phyloP scores from a whole-genome alignment of 2,113 vertebrate species.

The Gymnobelideus leadbeateri region DNA sequence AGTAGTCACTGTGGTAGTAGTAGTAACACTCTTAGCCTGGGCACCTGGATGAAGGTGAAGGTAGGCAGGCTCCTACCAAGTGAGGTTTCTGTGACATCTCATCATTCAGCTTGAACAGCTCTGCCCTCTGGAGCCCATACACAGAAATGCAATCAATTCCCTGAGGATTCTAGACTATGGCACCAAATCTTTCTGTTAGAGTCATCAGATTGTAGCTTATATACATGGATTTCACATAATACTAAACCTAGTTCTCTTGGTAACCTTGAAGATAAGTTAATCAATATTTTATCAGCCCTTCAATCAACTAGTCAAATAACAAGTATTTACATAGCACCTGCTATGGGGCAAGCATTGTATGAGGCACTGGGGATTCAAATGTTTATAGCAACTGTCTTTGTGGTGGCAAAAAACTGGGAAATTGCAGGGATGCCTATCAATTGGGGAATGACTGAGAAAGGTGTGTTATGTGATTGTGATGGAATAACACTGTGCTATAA shows the following conservation, averaged over 20 bases:
- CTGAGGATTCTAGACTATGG: neutral
- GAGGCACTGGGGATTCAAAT: neutral
- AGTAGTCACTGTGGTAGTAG: neutral
- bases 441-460: neutral
- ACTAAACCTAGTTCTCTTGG: neutral
- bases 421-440: neutral
- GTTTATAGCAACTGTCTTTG: neutral
- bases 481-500: too few relatives aligned
- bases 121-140: neutral
- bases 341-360: neutral
- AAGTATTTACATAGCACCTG: neutral
- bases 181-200: neutral
- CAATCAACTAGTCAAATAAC: neutral
- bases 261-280: neutral
- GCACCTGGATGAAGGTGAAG: neutral
- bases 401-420: neutral
- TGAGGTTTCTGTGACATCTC: neutral
- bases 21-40: neutral
- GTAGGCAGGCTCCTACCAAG: neutral
- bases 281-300: neutral
- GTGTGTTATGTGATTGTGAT: too few relatives aligned
- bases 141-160: neutral
- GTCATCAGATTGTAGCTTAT: neutral
- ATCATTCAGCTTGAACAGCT: neutral
- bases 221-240: neutral